Evolutionary conservation across 2,797 vertebrate genomes (phyloP).

Genomic region (Micropoecilia bifurca): DNA sequence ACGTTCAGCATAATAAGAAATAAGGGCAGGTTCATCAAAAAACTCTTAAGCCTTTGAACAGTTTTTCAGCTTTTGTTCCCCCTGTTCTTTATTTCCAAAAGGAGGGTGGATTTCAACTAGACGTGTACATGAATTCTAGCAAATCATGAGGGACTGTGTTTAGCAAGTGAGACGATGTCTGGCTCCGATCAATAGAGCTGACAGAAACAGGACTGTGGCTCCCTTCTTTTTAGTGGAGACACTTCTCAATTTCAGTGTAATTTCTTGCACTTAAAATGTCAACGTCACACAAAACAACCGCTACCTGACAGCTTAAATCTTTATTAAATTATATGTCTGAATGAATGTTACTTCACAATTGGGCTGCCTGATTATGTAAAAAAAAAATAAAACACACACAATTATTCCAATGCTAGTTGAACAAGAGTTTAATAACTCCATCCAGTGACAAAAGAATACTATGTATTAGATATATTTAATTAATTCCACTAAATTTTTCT

Average conservation of each 20-base stretch:
- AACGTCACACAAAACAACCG: constrained; percentile 10
- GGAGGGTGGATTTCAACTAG: neutral
- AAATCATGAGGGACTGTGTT: neutral
- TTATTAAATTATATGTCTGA: constrained; percentile 27
- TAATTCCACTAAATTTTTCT: constrained; percentile 2
- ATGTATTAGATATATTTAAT: constrained; percentile 10
- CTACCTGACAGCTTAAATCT: neutral
- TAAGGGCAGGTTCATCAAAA: neutral
- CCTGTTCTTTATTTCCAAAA: neutral
- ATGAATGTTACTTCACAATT: constrained; percentile 17
- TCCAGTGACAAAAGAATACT: neutral
- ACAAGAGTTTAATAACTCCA: neutral
- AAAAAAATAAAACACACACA: neutral
- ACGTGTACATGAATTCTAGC: neutral
- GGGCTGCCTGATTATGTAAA: constrained; percentile 9
- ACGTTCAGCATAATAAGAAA: neutral
- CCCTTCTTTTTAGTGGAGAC: constrained; percentile 7
- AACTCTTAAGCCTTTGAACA: neutral
- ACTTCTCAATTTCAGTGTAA: constrained; percentile 9
- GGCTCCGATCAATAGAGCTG: constrained; percentile 37
- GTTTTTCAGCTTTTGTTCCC: neutral
- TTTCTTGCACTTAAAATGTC: constrained; percentile 17
- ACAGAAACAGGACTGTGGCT: constrained; percentile 24
- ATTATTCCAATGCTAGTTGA: neutral
- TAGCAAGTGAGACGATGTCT: constrained; percentile 2